Evolutionary conservation across 2,888 invertebrate genomes (phyloP).

Genomic region (Schizotus pectinicornis): DNA sequence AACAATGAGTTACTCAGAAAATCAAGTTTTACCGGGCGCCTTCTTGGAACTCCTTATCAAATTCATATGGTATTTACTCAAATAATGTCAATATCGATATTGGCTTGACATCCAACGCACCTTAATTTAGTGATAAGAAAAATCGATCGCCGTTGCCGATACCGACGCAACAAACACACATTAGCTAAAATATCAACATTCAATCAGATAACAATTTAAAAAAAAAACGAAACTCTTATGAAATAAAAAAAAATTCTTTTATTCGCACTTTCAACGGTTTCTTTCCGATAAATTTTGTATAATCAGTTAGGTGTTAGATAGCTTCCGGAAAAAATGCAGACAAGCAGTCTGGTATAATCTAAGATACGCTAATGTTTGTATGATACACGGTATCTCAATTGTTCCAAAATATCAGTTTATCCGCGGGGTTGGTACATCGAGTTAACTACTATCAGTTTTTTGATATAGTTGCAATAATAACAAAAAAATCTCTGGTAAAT

Average conservation of each 20-base stretch:
- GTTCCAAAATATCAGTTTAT: constrained; percentile 46
- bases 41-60: constrained; percentile 11
- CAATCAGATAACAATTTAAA: no score
- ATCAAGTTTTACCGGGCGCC: constrained; percentile 5
- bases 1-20: not conserved
- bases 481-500: constrained; percentile 51
- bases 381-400: constrained; percentile 44
- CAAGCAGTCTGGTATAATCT: constrained; percentile 58
- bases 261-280: not conserved
- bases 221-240: no score
- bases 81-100: constrained; percentile 19
- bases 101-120: constrained; percentile 13
- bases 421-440: constrained; percentile 44
- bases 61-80: constrained; percentile 7
- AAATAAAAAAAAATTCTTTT: no score
- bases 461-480: constrained; percentile 41
- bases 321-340: constrained; percentile 18
- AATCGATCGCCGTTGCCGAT: not conserved
- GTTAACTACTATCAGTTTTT: constrained; percentile 40
- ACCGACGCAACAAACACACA: not conserved
- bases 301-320: not conserved
- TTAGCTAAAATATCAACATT: no score
- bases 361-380: constrained; percentile 42
- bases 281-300: not conserved
- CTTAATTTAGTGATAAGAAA: constrained; percentile 13